A percentile compares a stretch with the other conserved stretches of the same genome.
phyloP scores from a whole-genome alignment of 2,888 invertebrate species.

The Pheosia tremula region DNA sequence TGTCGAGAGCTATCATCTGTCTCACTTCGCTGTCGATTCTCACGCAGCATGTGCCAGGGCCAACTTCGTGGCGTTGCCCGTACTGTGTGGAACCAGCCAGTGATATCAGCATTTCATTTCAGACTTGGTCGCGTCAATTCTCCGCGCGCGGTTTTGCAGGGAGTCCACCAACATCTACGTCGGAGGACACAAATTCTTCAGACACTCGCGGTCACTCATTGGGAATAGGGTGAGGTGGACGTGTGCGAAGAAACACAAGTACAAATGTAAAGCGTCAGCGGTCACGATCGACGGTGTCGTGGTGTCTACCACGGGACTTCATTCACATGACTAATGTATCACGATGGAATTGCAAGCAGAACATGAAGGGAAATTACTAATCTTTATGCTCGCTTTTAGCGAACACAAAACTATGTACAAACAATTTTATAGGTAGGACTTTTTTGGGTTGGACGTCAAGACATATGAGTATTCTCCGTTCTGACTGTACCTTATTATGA shows the following conservation, averaged over 20 bases:
- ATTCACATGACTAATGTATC: conserved; percentile 51
- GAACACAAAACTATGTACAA: too few species aligned
- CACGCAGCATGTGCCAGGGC: too few species aligned
- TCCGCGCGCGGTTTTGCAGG: conserved; percentile 58
- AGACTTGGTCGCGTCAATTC: conserved; percentile 64
- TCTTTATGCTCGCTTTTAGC: too few species aligned
- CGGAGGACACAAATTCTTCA: conserved; percentile 72
- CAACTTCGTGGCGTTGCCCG: too few species aligned
- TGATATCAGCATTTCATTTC: conserved; percentile 23
- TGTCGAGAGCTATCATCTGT: too few species aligned
- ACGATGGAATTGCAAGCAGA: neutral
- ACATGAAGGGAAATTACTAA: too few species aligned
- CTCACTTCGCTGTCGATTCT: too few species aligned
- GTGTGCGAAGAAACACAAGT: conserved; percentile 73
- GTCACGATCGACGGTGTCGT: conserved; percentile 71
- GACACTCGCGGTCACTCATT: conserved; percentile 70
- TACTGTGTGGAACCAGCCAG: too few species aligned
- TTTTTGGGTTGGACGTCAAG: too few species aligned
- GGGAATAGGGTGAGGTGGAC: conserved; percentile 76
- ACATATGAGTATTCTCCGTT: too few species aligned
- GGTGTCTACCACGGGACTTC: conserved; percentile 65
- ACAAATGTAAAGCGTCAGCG: conserved; percentile 73
- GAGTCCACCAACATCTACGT: conserved; percentile 69
- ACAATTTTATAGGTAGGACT: too few species aligned
- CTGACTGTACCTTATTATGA: too few species aligned